phyloP scores from a whole-genome alignment of 2,113 vertebrate genomes.

The Corythornis vintsioides region DNA sequence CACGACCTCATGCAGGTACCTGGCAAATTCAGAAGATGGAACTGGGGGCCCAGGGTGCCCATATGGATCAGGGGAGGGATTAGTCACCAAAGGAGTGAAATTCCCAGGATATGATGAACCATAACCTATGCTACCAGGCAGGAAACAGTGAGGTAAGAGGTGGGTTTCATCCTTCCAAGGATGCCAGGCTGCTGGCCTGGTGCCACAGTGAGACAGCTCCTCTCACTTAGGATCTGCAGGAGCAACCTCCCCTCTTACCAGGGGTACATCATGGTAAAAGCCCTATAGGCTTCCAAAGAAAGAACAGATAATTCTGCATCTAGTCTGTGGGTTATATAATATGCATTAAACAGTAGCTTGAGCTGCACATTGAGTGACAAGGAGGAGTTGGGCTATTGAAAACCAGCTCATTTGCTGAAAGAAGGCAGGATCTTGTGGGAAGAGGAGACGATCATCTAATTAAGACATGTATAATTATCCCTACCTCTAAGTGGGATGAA shows the following conservation, averaged over 20 bases:
- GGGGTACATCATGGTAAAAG: not conserved
- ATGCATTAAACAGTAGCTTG: not conserved
- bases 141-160: not conserved
- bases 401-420: not conserved
- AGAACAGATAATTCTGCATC: not conserved
- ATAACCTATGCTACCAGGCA: rapidly evolving
- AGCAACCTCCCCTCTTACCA: not conserved
- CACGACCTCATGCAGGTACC: not conserved
- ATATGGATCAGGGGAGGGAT: not conserved
- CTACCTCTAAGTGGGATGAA: not conserved
- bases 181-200: not conserved
- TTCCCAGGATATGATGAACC: not conserved
- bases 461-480: not conserved
- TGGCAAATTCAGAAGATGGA: not conserved
- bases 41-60: not conserved
- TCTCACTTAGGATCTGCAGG: not conserved
- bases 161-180: not conserved
- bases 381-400: not conserved
- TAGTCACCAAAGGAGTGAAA: not conserved
- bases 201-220: rapidly evolving
- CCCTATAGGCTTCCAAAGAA: not conserved
- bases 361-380: not conserved
- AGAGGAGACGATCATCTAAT: not conserved
- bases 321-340: not conserved
- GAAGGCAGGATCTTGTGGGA: not conserved